phyloP scores from a whole-genome alignment of 2,797 vertebrate species.

The Petrocephalus schoutedeni region DNA sequence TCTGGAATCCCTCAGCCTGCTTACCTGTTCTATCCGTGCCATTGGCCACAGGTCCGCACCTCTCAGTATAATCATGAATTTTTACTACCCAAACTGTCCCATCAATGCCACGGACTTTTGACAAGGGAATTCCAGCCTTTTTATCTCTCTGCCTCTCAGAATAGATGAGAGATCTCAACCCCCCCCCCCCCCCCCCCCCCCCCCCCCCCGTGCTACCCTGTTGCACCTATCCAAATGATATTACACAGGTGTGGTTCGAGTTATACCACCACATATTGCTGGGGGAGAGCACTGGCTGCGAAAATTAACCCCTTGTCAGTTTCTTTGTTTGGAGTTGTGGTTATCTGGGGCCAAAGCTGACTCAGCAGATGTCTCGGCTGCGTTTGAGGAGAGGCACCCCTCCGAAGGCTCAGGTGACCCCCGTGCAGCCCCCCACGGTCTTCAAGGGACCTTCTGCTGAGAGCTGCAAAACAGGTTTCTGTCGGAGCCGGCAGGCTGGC shows the following conservation, averaged over 20 bases:
- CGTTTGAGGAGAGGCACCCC: background rate
- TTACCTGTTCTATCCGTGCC: background rate
- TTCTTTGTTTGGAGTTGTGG: background rate
- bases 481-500: background rate
- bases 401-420: background rate
- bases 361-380: background rate
- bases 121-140: background rate
- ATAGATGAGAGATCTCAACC: background rate
- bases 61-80: background rate
- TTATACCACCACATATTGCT: background rate
- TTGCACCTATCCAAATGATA: constrained; percentile 49
- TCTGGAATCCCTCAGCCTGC: background rate
- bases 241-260: constrained; percentile 43
- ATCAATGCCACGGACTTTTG: background rate
- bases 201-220: background rate
- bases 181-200: constrained; percentile 17
- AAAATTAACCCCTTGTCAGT: background rate
- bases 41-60: background rate
- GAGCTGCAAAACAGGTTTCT: background rate
- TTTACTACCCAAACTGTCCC: background rate
- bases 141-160: background rate
- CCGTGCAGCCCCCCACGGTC: background rate
- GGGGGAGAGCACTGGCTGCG: background rate
- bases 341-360: constrained; percentile 1
- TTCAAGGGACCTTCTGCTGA: constrained; percentile 1